These are phyloP conservation scores for Hylia prasina DNA, from an alignment of 2,113 vertebrate genomes.

Conservation along the genomic window DNA sequence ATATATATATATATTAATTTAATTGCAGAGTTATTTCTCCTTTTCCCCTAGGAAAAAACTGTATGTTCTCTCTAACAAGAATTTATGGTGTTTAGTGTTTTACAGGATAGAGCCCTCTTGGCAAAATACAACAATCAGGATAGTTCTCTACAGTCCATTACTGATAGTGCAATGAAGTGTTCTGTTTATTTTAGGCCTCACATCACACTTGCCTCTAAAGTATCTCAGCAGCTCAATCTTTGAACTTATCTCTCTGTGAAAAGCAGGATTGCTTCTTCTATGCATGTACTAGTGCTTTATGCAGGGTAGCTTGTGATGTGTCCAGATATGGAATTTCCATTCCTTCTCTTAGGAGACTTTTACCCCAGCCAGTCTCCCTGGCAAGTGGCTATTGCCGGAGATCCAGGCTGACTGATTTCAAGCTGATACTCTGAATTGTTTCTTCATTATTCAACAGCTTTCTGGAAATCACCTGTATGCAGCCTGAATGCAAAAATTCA, in stretches of 20 bases:
- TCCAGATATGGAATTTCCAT: background rate
- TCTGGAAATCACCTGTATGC: background rate
- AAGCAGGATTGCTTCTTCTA: background rate
- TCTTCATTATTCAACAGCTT: background rate
- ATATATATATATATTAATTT: background rate
- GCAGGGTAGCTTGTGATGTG: background rate
- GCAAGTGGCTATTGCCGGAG: background rate
- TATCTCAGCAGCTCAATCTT: background rate
- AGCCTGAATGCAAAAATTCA: background rate
- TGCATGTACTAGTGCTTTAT: background rate
- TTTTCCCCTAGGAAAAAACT: background rate
- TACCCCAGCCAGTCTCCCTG: background rate
- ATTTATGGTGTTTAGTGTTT: background rate
- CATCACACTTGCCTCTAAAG: background rate
- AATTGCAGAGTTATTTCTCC: background rate
- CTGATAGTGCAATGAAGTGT: background rate
- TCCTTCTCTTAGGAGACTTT: background rate
- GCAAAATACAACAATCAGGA: background rate
- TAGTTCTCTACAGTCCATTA: background rate
- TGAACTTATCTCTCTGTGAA: conserved; percentile 3
- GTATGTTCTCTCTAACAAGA: background rate
- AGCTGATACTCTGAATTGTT: background rate
- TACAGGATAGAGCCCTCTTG: background rate
- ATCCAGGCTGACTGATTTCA: background rate
- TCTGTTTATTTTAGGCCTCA: conserved; percentile 35